Percentiles rank a stretch among this genome's conserved stretches.
Conservation (phyloP, 1,140 invertebrate species). For the Drosophila bifasciata region DNA sequence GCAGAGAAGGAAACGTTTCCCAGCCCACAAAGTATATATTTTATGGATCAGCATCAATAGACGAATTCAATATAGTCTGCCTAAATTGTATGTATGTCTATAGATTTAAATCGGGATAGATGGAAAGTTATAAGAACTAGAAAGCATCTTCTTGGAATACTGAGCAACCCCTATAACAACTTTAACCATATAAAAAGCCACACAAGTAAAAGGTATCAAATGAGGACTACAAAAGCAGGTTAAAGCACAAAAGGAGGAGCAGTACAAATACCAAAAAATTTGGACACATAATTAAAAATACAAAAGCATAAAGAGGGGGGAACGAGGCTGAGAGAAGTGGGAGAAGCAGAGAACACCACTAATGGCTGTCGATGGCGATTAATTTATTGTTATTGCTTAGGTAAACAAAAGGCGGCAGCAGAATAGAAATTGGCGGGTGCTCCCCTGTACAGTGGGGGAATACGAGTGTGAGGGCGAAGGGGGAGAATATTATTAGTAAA, state of each 20-base stretch:
- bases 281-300: constrained; percentile 81
- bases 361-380: constrained; percentile 72
- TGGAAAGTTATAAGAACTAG: no score
- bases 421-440: constrained; percentile 61
- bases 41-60: no score
- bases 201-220: no score
- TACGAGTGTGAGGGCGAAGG: not conserved
- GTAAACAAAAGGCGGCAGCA: constrained; percentile 67
- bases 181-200: no score
- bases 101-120: no score
- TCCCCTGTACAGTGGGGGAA: not conserved
- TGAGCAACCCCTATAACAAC: no score
- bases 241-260: constrained; percentile 8
- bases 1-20: no score
- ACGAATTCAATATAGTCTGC: no score
- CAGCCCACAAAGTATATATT: no score
- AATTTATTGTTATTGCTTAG: constrained; percentile 82
- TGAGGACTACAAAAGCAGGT: not conserved
- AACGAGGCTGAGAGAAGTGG: constrained; percentile 13
- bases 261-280: constrained; percentile 55
- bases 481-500: constrained; percentile 73
- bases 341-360: constrained; percentile 38
- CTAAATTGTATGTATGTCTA: no score
- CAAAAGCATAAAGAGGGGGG: constrained; percentile 63
- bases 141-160: no score